Conservation (phyloP, 2,888 invertebrate species). For the Diarsia mendica region DNA sequence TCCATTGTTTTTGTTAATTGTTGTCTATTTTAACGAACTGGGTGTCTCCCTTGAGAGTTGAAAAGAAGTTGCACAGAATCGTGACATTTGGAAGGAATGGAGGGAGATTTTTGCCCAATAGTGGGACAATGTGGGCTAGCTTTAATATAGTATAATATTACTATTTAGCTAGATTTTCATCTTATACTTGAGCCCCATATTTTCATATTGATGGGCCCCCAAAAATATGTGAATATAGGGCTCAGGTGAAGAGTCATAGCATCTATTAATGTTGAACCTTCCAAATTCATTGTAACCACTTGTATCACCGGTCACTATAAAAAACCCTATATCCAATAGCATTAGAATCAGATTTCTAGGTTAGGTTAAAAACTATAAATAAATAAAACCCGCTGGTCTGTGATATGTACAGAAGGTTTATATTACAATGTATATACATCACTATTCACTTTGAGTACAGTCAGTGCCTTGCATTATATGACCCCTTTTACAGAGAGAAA, state of each 20-base stretch:
- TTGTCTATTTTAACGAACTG: background rate
- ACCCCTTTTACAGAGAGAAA: too few relatives aligned
- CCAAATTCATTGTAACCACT: background rate
- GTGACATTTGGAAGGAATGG: too few relatives aligned
- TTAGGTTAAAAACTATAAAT: conserved; percentile 69
- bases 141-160: background rate
- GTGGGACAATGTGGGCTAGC: too few relatives aligned
- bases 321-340: conserved; percentile 27
- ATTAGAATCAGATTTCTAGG: conserved; percentile 60
- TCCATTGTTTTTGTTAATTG: background rate
- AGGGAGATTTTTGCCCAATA: too few relatives aligned
- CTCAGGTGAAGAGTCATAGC: too few relatives aligned
- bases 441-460: conserved; percentile 33
- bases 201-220: too few relatives aligned
- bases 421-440: conserved; percentile 52
- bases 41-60: too few relatives aligned
- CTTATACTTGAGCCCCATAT: background rate
- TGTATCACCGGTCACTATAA: background rate
- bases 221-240: too few relatives aligned
- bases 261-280: too few relatives aligned
- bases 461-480: too few relatives aligned
- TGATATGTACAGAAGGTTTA: conserved; percentile 75
- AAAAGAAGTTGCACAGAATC: too few relatives aligned
- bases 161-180: background rate
- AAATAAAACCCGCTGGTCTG: conserved; percentile 75